Evolutionary conservation across 2,888 invertebrate genomes (phyloP), one percentile per base, ranked within the genome.

Genomic region (Uloborus plumipes): DNA sequence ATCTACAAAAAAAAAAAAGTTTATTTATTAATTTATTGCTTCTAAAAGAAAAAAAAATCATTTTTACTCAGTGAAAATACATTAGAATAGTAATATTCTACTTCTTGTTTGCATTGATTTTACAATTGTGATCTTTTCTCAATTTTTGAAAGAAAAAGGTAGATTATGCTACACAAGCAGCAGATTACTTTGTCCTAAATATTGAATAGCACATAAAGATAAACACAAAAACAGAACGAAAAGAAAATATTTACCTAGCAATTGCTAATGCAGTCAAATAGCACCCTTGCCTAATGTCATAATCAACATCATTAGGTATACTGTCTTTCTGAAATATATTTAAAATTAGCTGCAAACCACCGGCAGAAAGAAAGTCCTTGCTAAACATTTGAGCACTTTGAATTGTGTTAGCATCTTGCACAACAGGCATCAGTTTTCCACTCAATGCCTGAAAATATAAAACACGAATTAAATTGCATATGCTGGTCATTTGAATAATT

Each of bases 211-310:
- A 18, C n/a, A 55, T 1, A 55, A 55, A 55, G 4, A 18, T 7
- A 55, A n/a, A 55, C 15, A 3, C 6, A 2, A 53, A n/a, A 53
- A n/a, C n/a, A n/a, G n/a, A n/a, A n/a, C 6, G 1, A 2, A 2
- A 61, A 14, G 61, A 6, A 15, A 62, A 16, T 26, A 26, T 83
- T 80, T 85, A 89, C 89, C 89, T 88, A 26, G 89, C 88, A 69
- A 90, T 87, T 85, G 89, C 89, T 47, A 90, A 86, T 64, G 89
- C 88, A 50, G 89, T 89, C 69, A 89, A 88, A 85, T 90, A 90
- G 79, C 90, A 89, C 16, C 89, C 89, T 85, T 90, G 90, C 59
- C 90, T 87, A 50, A 89, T 89, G 79, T 89, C 88, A 85, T 89
- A 89, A 84, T 90, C 89, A 53, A 89, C 88, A 78, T 90, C 90